Base-by-base conservation (phyloP, 1,140 invertebrate species). In the Diabrotica undecimpunctata region DNA sequence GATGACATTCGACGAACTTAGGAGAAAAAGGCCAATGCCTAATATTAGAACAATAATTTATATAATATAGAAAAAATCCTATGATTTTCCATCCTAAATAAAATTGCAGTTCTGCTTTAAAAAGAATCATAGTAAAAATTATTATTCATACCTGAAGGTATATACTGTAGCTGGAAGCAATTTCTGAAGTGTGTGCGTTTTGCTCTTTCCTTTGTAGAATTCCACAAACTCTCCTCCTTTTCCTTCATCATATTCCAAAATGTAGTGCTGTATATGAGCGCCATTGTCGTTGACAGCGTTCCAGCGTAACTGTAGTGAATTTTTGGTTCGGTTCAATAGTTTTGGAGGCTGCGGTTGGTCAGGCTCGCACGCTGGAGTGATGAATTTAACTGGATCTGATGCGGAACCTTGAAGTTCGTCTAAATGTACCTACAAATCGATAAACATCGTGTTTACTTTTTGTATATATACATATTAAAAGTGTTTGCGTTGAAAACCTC, bases 201-300 rank as follows among this genome's bases (percentile, higher is more conserved):
- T 88, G 38, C 85, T 85, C 66, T 83, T 83, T 67, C 84, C 83
- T 66, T 84, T 85, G 72, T 86, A 88, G 41, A 90, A 79, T 76
- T 94, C 92, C 0, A 82, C 81, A 80, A 90, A 95, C 61, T 83
- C 80, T 5, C 84, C 82, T 2, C 83, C 83, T 78, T 81, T 83
- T 5, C 87, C 90, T 72, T 90, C 85, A 77, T 93, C 90, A 78
- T 86, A 89, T 80, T 95, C 91, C 50, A 96, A 79, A 37, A 90
- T 76, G 79, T 94, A 96, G 66, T 88, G 85, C 14, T 82, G 83
- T 58, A 96, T 87, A 71, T 87, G 86, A 7, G 91, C 84, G 0
- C 92, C 93, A 80, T 95, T 94, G 72, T 93, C 90, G 66, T 80
- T 77, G 3, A 88, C 83, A 37, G 88, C 82, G 74, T 84, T 82